Base-by-base conservation (phyloP, 1,140 invertebrate species). In the Calosoma granatense region DNA sequence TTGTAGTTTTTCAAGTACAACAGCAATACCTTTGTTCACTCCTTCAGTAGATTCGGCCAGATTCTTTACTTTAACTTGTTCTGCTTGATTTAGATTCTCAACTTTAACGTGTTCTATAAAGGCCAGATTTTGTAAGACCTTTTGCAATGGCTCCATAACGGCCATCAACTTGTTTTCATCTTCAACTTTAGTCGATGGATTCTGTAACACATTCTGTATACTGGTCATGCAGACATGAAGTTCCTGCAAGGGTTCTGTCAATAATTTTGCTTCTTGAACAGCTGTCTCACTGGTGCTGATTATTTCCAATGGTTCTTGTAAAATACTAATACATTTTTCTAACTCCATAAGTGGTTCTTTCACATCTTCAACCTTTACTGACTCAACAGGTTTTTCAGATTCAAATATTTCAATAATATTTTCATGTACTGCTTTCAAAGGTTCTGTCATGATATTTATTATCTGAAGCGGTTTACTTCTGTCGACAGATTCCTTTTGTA, bases 371-470 rank as follows among this genome's bases (percentile, higher is more conserved):
- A 47, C 41, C 17, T 47, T 9, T 47, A 47, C 6, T 6, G 15
- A 12, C 3, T 11, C 15, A 9, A 4, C 6, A 12, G 6, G 6
- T 47, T 47, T 17, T 17, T 12, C 17, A 6, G 4, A 6, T 30
- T 30, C 14, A 14, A 30, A 30, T 12, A 47, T 47, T 12, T 6
- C 15, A 11, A 12, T 17, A 9, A 61, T 41, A 41, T 51, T 30
- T n/a, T 56, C 55, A 23, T 54, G 56, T 1, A 61, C 15, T 12
- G 14, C 54, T 17, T 14, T 58, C 30, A 55, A 56, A 22, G 22
- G 39, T 51, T 58, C 21, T 39, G 19, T 56, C 12, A 47, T 58
- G 12, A 43, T 39, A 19, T 36, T 20, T 12, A 47, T 17, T 4
- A 17, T 30, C 15, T 55, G 11, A 4, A 41, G 19, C 19, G 26